Conservation (phyloP, 2,797 vertebrate species). For the Microtus agrestis region DNA sequence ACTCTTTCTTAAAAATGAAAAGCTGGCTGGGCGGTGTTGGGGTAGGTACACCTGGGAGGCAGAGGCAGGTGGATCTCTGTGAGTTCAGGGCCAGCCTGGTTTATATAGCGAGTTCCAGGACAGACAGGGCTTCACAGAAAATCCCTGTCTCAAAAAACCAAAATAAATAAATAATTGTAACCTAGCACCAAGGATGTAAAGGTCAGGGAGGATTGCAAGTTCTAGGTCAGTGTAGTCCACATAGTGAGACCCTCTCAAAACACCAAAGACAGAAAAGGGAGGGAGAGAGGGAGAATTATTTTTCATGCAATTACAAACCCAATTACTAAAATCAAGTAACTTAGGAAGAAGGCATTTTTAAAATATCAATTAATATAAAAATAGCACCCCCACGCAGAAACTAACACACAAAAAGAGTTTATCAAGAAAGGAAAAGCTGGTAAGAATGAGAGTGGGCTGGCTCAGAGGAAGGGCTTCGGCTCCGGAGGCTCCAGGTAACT, state of each 20-base stretch:
- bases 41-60: background rate
- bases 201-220: background rate
- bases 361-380: slow-evolving; percentile 20
- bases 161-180: no score
- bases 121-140: background rate
- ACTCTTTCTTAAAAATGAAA: background rate
- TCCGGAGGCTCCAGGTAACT: background rate
- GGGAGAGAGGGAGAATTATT: background rate
- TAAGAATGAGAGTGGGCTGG: no score
- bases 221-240: background rate
- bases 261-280: background rate
- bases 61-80: background rate
- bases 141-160: background rate
- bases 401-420: background rate
- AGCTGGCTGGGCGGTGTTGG: background rate
- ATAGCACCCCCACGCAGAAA: background rate
- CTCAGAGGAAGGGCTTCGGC: background rate
- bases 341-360: background rate
- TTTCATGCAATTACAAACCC: slow-evolving; percentile 1
- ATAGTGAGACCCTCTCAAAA: background rate
- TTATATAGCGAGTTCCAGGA: background rate
- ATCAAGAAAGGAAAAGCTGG: background rate
- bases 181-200: no score
- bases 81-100: background rate
- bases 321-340: slow-evolving; percentile 55